Conservation (phyloP, 2,888 invertebrate species). For the Hyposoter dolosus region DNA sequence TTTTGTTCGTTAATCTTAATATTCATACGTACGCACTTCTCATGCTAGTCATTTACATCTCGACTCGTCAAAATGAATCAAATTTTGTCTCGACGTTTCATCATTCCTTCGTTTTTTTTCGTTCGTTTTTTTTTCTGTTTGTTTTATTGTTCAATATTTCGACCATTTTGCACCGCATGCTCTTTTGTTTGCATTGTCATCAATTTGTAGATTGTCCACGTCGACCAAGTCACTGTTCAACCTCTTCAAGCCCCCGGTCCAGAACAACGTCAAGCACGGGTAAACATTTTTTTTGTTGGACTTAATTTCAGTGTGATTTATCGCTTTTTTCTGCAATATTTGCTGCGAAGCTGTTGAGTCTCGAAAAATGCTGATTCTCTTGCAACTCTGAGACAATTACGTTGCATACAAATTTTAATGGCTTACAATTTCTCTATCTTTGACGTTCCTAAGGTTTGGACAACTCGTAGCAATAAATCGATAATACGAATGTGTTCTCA, state of each 20-base stretch:
- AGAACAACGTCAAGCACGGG: constrained; percentile 85
- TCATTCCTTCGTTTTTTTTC: constrained; percentile 47
- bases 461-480: background rate
- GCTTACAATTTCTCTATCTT: background rate
- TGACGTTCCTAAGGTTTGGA: background rate
- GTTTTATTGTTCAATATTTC: constrained; percentile 33
- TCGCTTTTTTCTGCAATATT: background rate
- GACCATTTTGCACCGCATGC: constrained; percentile 80
- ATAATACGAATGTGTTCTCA: background rate
- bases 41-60: constrained; percentile 35
- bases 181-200: constrained; percentile 80
- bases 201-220: constrained; percentile 83
- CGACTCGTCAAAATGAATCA: background rate
- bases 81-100: background rate
- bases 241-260: constrained; percentile 84
- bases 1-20: constrained; percentile 1
- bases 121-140: constrained; percentile 30
- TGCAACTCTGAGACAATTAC: background rate
- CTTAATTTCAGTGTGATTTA: constrained; percentile 21
- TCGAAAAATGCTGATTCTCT: background rate
- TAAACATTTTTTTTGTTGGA: constrained; percentile 74
- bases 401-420: background rate
- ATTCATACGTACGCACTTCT: constrained; percentile 39
- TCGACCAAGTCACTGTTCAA: constrained; percentile 85
- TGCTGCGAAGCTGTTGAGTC: background rate